phyloP scores from a whole-genome alignment of 1,140 invertebrate species.

The Bradynema listronoti region DNA sequence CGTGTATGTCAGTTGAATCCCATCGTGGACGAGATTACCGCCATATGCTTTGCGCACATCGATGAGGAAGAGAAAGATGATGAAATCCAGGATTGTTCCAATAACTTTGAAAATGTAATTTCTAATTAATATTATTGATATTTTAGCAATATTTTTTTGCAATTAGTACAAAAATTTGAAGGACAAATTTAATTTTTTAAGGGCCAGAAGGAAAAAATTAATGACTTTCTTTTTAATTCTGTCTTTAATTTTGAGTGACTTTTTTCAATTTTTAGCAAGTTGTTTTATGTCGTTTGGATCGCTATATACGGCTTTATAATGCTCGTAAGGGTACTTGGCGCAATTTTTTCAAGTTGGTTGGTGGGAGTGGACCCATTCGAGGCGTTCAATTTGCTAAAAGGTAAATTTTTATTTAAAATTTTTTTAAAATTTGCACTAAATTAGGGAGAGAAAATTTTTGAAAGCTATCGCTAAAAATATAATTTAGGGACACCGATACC shows the following conservation, averaged over 20 bases:
- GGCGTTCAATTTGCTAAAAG: constrained; percentile 1
- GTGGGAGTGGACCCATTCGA: not conserved
- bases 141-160: not conserved
- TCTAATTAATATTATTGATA: not conserved
- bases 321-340: not conserved
- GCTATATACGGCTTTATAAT: not conserved
- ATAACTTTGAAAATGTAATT: not conserved
- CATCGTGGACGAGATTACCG: not conserved
- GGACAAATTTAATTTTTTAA: not conserved
- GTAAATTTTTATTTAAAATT: not conserved
- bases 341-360: constrained; percentile 1
- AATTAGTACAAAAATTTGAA: not conserved
- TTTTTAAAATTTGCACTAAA: not conserved
- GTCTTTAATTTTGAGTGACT: too few species aligned
- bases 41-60: too few species aligned
- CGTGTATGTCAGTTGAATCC: not conserved
- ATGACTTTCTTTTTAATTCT: not conserved
- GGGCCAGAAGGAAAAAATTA: not conserved
- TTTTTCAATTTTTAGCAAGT: constrained; percentile 2
- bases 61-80: too few species aligned
- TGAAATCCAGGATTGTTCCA: too few species aligned
- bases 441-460: too few species aligned
- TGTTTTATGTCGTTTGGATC: constrained; percentile 1
- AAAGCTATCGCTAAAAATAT: not conserved
- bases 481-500: constrained; percentile 20